phyloP scores from a whole-genome alignment of 2,888 invertebrate species.

The Masnerella sp. region DNA sequence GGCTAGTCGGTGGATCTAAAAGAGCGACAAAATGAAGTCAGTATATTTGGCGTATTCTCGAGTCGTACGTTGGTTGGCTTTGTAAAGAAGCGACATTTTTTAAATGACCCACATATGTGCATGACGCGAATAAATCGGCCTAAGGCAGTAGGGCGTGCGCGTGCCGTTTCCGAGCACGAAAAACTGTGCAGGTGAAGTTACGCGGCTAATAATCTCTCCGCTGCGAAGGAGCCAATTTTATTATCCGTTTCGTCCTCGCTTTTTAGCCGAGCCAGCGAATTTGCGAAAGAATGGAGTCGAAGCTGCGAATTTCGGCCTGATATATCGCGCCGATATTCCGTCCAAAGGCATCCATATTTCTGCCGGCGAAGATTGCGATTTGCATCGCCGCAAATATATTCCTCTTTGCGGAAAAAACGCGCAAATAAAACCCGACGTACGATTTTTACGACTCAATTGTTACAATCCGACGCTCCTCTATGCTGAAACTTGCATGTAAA shows the following conservation, averaged over 20 bases:
- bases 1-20: background rate
- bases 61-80: conserved; percentile 23
- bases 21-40: background rate
- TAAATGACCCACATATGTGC: conserved; percentile 40
- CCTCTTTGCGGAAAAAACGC: conserved; percentile 27
- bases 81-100: conserved; percentile 26
- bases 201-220: conserved; percentile 42
- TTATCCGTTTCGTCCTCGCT: conserved; percentile 33
- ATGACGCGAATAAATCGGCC: conserved; percentile 46
- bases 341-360: conserved; percentile 43
- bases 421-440: conserved; percentile 27
- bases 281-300: conserved; percentile 44
- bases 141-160: conserved; percentile 35
- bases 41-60: conserved; percentile 5
- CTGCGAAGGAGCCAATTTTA: conserved; percentile 45
- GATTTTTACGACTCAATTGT: conserved; percentile 44
- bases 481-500: conserved; percentile 22
- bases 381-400: conserved; percentile 39
- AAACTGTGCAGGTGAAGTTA: conserved; percentile 31
- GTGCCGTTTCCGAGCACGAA: conserved; percentile 15
- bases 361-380: conserved; percentile 42
- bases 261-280: conserved; percentile 50
- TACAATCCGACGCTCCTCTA: conserved; percentile 23
- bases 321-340: conserved; percentile 24
- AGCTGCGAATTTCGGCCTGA: conserved; percentile 41